These are phyloP conservation scores for Solenopsis fugax DNA, from an alignment of 1,140 invertebrate genomes.

Conservation along the genomic window DNA sequence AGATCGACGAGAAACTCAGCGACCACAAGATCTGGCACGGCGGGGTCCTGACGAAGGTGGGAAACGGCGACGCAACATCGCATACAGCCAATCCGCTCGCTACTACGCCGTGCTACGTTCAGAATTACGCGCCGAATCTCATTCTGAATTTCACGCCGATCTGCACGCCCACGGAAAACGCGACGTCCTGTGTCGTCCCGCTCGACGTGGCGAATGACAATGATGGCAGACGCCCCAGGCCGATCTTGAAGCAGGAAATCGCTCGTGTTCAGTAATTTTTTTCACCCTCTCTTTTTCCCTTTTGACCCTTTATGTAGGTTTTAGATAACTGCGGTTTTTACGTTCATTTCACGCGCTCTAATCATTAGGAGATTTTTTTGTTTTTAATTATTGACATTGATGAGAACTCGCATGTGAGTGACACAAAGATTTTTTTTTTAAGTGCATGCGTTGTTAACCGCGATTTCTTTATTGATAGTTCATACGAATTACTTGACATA, in stretches of 20 bases:
- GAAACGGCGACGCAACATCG: background rate
- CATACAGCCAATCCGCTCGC: background rate
- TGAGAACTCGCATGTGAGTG: background rate
- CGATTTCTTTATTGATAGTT: background rate
- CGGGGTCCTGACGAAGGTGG: background rate
- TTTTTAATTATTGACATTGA: constrained; percentile 6
- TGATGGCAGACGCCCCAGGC: background rate
- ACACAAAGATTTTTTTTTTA: constrained; percentile 3
- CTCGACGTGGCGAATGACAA: background rate
- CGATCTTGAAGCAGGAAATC: constrained; percentile 35
- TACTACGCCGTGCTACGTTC: background rate
- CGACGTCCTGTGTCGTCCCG: background rate
- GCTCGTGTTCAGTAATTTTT: background rate
- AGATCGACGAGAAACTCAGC: background rate
- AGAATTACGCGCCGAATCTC: background rate
- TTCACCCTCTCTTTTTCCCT: background rate
- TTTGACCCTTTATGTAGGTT: constrained; percentile 40
- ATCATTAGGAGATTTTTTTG: constrained; percentile 39
- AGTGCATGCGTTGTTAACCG: constrained; percentile 6
- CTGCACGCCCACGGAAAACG: background rate
- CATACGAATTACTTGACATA: background rate
- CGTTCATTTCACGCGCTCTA: constrained; percentile 18
- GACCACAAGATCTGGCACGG: background rate
- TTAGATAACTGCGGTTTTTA: constrained; percentile 45
- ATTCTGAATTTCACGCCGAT: constrained; percentile 3